Conservation (phyloP, 2,888 invertebrate genomes). For the Malthinus seriepunctatus region DNA sequence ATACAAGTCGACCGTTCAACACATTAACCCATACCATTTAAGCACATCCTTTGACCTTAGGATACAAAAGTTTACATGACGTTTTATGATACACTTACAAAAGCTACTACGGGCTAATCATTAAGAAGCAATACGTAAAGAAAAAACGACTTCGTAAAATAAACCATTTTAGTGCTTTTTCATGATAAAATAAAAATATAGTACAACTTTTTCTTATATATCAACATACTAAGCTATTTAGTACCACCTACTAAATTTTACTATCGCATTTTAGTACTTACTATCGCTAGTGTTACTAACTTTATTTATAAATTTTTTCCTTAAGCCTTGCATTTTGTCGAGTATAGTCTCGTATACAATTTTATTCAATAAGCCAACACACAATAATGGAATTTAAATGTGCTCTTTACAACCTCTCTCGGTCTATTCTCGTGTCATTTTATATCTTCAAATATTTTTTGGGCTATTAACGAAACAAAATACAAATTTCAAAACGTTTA, state of each 20-base stretch:
- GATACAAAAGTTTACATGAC: slow-evolving; percentile 13
- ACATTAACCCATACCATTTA: slow-evolving; percentile 21
- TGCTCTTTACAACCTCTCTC: no score
- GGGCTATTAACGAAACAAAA: no score
- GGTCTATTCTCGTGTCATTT: no score
- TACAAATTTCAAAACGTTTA: no score
- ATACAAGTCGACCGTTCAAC: slow-evolving; percentile 15
- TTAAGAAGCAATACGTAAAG: slow-evolving; percentile 1
- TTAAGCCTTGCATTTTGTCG: no score
- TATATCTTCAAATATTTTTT: no score
- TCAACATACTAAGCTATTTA: neutral
- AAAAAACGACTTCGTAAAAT: neutral
- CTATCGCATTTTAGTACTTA: neutral
- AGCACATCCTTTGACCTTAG: slow-evolving; percentile 11
- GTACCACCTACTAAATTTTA: slow-evolving; percentile 3
- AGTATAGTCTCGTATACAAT: no score
- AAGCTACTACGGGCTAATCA: neutral
- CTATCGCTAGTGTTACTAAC: neutral
- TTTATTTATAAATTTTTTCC: no score
- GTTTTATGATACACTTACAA: slow-evolving; percentile 11
- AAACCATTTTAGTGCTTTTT: slow-evolving; percentile 1
- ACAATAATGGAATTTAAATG: no score
- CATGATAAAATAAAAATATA: slow-evolving; percentile 2
- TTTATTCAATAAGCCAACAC: no score
- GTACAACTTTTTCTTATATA: neutral